These are phyloP conservation scores for Tachina grossa DNA, from an alignment of 2,888 invertebrate genomes.

Conservation along the genomic window DNA sequence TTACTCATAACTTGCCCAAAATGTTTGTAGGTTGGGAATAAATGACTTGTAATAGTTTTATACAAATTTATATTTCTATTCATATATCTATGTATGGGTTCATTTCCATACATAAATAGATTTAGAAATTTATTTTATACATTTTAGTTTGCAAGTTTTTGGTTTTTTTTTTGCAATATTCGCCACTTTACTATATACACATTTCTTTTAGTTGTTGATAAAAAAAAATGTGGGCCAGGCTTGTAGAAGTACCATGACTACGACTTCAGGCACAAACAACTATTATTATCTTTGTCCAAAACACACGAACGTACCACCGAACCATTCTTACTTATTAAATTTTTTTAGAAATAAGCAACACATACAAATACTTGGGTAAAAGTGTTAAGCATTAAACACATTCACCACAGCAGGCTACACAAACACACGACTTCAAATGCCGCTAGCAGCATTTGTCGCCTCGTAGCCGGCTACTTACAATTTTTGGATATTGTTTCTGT, in stretches of 20 bases:
- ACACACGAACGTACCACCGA: background rate
- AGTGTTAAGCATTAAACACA: no score
- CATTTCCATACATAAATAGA: constrained; percentile 30
- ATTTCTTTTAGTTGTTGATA: constrained; percentile 33
- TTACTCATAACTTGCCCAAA: constrained; percentile 11
- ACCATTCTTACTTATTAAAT: constrained; percentile 41
- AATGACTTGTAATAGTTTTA: constrained; percentile 21
- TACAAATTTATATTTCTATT: background rate
- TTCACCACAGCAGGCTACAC: no score
- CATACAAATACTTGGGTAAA: constrained; percentile 9
- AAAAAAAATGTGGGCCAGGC: constrained; percentile 65
- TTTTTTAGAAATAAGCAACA: constrained; percentile 26
- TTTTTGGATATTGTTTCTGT: no score
- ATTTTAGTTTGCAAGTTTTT: background rate
- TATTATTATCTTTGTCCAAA: constrained; percentile 33
- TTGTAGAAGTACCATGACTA: background rate
- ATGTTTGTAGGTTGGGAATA: constrained; percentile 5
- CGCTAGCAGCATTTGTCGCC: no score
- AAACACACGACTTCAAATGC: no score
- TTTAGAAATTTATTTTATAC: constrained; percentile 8
- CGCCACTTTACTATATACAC: background rate
- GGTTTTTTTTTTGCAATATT: no score
- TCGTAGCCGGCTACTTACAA: no score
- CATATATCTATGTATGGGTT: background rate
- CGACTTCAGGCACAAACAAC: background rate